Evolutionary conservation across 2,888 invertebrate species (phyloP), one percentile per base, ranked within the genome.

Genomic region (Noctua fimbriata): DNA sequence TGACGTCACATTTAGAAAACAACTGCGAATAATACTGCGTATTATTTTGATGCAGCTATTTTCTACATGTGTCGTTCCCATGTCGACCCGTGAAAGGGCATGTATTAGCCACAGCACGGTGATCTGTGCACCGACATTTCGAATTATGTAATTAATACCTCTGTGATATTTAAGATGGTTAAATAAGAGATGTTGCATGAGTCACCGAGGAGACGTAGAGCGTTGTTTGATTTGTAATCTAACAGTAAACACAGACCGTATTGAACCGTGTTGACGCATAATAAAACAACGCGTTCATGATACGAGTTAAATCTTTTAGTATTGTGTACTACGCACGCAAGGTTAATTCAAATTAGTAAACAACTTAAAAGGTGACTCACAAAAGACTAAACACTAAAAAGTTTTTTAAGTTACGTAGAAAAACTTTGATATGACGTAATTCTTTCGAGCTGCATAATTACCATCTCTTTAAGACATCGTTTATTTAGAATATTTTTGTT

Each of bases 161-260:
- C 96, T 96, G 95, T 96, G 95, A 96, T 96, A 96, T 95, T 94
- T 95, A 94, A 93, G 92, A 93, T 91, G 94, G 92, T 93, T 94
- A 93, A 93, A 92, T 94, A 86, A 88, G 92, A 93, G 84, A 88
- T 93, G 91, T 85, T 84, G 87, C 86, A 88, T 95, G 95, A 95
- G 89, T 95, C 95, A 95, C 89, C 87, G 88, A 78, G 88, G 89
- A 88, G 44, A 44, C 44, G n/a, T 67, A 67, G n/a, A 44, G 89
- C 89, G 83, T 87, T 92, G 91, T 94, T 93, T 93, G 93, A 94
- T 94, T 93, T 92, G 91, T 92, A 93, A 94, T 93, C 91, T 92
- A 89, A 90, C 83, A 88, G 90, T 91, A 91, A 92, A 90, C 90
- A 87, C 88, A 86, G 87, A 81, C 88, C 77, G 85, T 85, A 89